Conservation (phyloP, 2,797 vertebrate genomes). For the Myripristis jacobus region DNA sequence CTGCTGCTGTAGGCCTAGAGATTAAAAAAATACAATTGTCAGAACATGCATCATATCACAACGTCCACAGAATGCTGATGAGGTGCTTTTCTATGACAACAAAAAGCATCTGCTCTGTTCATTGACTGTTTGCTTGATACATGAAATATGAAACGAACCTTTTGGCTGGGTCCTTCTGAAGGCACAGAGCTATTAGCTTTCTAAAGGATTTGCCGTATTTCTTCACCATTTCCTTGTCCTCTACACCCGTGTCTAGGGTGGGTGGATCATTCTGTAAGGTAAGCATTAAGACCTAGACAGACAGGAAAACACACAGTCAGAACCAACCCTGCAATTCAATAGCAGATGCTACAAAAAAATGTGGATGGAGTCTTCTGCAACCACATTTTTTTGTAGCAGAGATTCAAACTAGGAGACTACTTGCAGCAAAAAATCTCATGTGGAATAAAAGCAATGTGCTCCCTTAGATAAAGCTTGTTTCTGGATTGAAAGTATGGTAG, state of each 20-base stretch:
- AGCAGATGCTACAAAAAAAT: conserved; percentile 5
- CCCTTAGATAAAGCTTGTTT: conserved; percentile 16
- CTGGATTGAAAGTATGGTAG: conserved; percentile 12
- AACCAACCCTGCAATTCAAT: conserved; percentile 3
- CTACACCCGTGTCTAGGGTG: conserved; percentile 93
- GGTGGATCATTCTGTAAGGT: conserved; percentile 97
- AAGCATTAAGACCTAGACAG: conserved; percentile 93
- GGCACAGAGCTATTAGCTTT: conserved; percentile 96
- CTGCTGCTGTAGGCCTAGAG: conserved; percentile 95
- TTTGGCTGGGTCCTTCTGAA: conserved; percentile 98
- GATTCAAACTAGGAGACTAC: conserved; percentile 46
- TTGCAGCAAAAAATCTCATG: conserved; percentile 1
- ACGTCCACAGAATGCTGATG: conserved; percentile 33
- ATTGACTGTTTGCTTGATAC: conserved; percentile 7
- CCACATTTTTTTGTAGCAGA: no score
- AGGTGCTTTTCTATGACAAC: conserved; percentile 25
- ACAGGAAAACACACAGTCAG: conserved; percentile 38
- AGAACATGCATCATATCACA: conserved; percentile 29
- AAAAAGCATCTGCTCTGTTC: conserved; percentile 16
- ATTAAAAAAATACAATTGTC: conserved; percentile 57
- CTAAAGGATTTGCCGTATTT: conserved; percentile 98
- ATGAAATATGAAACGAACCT: conserved; percentile 83
- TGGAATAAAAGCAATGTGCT: conserved; percentile 25
- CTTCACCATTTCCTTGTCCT: conserved; percentile 96
- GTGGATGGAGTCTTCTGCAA: neutral